Percentiles rank a stretch among this genome's conserved stretches.
phyloP scores from a whole-genome alignment of 2,113 vertebrate genomes.

The Struthio camelus region DNA sequence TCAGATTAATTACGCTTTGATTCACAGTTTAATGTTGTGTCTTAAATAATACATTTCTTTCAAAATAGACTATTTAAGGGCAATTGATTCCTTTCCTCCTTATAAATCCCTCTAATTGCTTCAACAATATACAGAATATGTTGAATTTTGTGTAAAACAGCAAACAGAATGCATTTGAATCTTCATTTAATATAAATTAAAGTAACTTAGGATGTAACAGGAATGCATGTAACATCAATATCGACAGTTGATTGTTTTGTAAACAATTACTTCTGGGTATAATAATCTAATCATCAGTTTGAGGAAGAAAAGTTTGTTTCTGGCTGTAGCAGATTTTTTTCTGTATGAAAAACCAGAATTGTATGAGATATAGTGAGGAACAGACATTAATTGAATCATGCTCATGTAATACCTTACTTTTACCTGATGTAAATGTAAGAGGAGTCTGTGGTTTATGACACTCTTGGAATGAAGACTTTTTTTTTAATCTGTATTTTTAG shows the following conservation, averaged over 20 bases:
- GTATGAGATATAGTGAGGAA: background rate
- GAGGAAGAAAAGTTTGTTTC: background rate
- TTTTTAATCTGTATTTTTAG: background rate
- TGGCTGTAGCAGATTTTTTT: background rate
- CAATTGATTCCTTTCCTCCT: constrained; percentile 22
- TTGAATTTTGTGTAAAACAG: constrained; percentile 1
- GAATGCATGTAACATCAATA: background rate
- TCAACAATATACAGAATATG: background rate
- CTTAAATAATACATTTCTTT: constrained; percentile 46
- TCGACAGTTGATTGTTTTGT: background rate
- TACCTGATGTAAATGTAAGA: background rate
- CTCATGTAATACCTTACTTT: background rate
- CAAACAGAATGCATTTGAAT: background rate
- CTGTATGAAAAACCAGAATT: background rate
- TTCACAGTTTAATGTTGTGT: constrained; percentile 15
- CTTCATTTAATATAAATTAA: background rate
- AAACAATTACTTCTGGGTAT: background rate
- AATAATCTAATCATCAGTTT: background rate
- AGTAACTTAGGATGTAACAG: background rate
- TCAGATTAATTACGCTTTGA: constrained; percentile 32
- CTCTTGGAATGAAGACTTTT: background rate
- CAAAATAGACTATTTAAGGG: constrained; percentile 23
- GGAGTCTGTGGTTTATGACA: background rate
- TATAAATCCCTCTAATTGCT: constrained; percentile 37
- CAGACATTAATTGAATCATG: background rate